phyloP scores from a whole-genome alignment of 2,888 invertebrate genomes.

The Mimas tiliae region DNA sequence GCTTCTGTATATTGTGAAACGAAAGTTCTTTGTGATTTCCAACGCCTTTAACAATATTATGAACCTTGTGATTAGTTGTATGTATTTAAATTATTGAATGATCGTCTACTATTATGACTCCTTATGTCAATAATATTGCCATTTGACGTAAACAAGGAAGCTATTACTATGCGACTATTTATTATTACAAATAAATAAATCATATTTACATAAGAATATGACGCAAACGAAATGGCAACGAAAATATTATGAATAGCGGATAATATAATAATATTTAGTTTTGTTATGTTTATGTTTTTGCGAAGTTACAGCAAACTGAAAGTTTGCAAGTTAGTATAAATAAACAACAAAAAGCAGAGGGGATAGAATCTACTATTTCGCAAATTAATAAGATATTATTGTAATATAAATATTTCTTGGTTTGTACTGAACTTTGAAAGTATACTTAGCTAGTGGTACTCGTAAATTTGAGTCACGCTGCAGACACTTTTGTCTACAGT shows the following conservation, averaged over 20 bases:
- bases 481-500: too few relatives aligned
- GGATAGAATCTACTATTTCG: background rate
- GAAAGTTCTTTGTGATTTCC: too few relatives aligned
- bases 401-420: too few relatives aligned
- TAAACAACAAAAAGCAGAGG: slow-evolving; percentile 33
- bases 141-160: slow-evolving; percentile 3
- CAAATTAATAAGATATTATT: background rate
- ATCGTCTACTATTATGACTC: too few relatives aligned
- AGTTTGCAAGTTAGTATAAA: slow-evolving; percentile 35
- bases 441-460: too few relatives aligned
- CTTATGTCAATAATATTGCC: background rate
- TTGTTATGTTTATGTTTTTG: slow-evolving; percentile 19
- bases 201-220: background rate
- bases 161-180: background rate
- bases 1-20: too few relatives aligned
- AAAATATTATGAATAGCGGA: slow-evolving; percentile 15
- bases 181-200: background rate
- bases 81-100: too few relatives aligned
- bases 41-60: too few relatives aligned
- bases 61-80: too few relatives aligned
- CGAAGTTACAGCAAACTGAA: slow-evolving; percentile 33
- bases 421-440: too few relatives aligned
- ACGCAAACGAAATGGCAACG: background rate
- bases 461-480: too few relatives aligned
- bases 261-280: slow-evolving; percentile 17